Percentiles rank a stretch among this genome's conserved stretches.
These are phyloP conservation scores for Periparus ater DNA, from an alignment of 2,797 vertebrate species.

Conservation along the genomic window DNA sequence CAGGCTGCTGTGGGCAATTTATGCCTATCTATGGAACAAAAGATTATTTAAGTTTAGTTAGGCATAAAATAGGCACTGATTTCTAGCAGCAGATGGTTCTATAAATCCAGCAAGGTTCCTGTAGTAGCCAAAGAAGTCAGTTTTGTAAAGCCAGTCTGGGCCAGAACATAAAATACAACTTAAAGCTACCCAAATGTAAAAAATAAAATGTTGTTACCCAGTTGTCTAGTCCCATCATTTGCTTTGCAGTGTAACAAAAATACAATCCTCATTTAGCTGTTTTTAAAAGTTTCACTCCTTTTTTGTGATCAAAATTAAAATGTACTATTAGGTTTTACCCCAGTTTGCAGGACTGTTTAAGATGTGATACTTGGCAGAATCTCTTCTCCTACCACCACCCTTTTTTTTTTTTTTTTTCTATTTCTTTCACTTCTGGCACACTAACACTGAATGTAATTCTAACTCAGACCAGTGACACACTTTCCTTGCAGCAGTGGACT, in stretches of 20 bases:
- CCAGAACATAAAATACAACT: not conserved
- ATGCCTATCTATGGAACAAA: slow-evolving; percentile 38
- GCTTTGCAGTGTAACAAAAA: slow-evolving; percentile 15
- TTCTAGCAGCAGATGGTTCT: slow-evolving; percentile 24
- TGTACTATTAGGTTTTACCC: not conserved
- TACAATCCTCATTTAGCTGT: not conserved
- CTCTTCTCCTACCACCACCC: not conserved
- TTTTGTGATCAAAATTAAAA: slow-evolving; percentile 40
- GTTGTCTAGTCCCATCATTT: not conserved
- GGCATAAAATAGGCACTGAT: slow-evolving; percentile 33
- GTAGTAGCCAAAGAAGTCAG: slow-evolving; percentile 11
- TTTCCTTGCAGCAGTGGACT: not conserved
- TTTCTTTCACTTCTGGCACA: slow-evolving; percentile 40
- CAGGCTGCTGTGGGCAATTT: slow-evolving; percentile 1
- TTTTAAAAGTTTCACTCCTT: slow-evolving; percentile 17
- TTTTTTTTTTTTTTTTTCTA: fast-evolving
- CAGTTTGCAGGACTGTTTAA: not conserved
- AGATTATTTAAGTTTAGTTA: slow-evolving; percentile 8
- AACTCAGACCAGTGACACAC: slow-evolving; percentile 33
- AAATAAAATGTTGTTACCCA: not conserved
- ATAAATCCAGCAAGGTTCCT: slow-evolving; percentile 31
- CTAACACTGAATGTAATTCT: slow-evolving; percentile 37
- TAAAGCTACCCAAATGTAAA: not conserved
- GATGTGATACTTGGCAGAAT: not conserved
- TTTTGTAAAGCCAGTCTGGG: not conserved